Conservation (phyloP, 2,113 vertebrate genomes). For the Planiliza haematocheilus region DNA sequence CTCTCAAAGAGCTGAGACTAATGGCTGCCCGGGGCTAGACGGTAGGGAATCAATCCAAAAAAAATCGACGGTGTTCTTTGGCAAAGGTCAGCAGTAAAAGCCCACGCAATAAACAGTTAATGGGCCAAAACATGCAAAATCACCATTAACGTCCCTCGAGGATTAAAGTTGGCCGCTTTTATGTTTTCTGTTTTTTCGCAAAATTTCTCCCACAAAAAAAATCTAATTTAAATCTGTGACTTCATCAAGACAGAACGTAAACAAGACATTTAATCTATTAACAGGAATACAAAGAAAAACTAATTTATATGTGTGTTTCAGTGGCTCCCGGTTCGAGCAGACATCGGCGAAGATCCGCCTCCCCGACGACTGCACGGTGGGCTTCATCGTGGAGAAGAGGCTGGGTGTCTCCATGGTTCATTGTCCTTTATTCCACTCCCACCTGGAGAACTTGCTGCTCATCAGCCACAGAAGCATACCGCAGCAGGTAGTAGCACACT, state of each 20-base stretch:
- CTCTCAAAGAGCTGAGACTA: constrained; percentile 46
- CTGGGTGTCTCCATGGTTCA: constrained; percentile 86
- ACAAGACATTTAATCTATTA: not conserved
- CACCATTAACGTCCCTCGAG: not conserved
- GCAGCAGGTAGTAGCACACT: constrained; percentile 37
- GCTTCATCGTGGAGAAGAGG: constrained; percentile 91
- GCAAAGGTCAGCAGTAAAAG: constrained; percentile 60
- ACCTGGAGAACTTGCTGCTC: constrained; percentile 92
- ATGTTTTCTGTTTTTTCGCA: not conserved
- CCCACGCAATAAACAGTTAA: constrained; percentile 10
- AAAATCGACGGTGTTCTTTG: constrained; percentile 19
- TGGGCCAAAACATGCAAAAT: constrained; percentile 40
- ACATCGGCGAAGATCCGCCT: constrained; percentile 90
- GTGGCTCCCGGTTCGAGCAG: constrained; percentile 85
- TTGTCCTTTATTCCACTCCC: constrained; percentile 90
- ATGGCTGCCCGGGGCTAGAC: constrained; percentile 35
- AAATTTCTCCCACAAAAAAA: not conserved
- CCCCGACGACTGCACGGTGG: constrained; percentile 92
- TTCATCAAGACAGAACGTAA: not conserved
- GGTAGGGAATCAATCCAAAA: constrained; percentile 30
- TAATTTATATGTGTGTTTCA: constrained; percentile 44
- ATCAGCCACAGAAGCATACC: constrained; percentile 79
- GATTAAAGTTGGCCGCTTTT: constrained; percentile 15
- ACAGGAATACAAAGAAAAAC: not conserved
- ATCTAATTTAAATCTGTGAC: not conserved